Base-by-base conservation (phyloP, 2,113 vertebrate species). In the Aegithalos caudatus region DNA sequence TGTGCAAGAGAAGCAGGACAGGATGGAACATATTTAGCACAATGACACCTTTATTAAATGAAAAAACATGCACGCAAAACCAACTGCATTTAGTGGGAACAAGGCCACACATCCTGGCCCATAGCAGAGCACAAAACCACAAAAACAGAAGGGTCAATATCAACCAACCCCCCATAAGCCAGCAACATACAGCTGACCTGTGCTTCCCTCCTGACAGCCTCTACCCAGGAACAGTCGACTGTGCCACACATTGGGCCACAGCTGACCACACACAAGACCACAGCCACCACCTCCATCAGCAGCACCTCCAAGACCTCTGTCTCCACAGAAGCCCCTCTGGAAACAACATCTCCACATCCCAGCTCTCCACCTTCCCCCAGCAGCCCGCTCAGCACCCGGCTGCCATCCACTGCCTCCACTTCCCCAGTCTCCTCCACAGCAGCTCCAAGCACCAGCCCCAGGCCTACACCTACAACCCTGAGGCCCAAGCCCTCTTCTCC, bases 81-180 rank as follows among this genome's bases (percentile, higher is more conserved):
- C 13, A 61, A 54, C 1, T 5, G 22, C 2, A 40, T 31, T 6
- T 27, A 27, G 14, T 19, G 6, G 10, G 4, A 28, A 3, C 3
- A 3, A 7, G 1, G 40, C 6, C 4, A 9, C 9, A 11, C 4
- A 35, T 54, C 17, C 29, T 22, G 7, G 0, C 2, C 4, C 1
- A 3, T 12, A 28, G 1, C 0, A 2, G 2, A 38, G 2, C 4
- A 40, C 0, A 31, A 35, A 71, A 2, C 0, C 4, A 17, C 6
- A 21, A 45, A 5, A 7, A 3, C 5, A 47, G 1, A 48, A n/a
- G 0, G 17, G 0, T 10, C 5, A 11, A 3, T 1, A 10, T 10
- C 1, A 50, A 0, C 1, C 2, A 10, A 1, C 0, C 13, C 14
- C 6, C 4, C 4, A 42, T 35, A 54, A 16, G 4, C 10, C 29